A percentile compares a stretch with the other conserved stretches of the same genome.
Evolutionary conservation across 2,888 invertebrate species (phyloP).

Genomic region (Dasysyrphus tricinctus): DNA sequence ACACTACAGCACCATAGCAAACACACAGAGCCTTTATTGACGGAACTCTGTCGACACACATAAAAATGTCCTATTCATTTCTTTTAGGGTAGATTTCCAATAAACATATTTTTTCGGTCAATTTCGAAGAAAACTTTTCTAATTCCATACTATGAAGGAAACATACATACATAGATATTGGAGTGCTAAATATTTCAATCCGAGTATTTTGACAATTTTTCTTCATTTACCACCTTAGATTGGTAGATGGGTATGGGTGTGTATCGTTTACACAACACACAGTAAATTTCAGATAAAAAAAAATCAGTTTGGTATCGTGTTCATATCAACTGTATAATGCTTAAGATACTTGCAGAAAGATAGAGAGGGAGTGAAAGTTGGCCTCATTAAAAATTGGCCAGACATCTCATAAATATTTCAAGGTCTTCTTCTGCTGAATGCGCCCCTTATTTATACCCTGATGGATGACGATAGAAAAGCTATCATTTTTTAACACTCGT

Average conservation of each 20-base stretch:
- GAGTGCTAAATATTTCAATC: conserved; percentile 29
- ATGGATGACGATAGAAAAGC: conserved; percentile 76
- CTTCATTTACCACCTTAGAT: conserved; percentile 9
- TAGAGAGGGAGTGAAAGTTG: conserved; percentile 75
- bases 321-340: not conserved
- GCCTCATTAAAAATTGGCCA: conserved; percentile 79
- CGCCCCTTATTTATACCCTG: conserved; percentile 66
- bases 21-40: conserved; percentile 28
- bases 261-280: not conserved
- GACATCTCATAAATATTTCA: conserved; percentile 79
- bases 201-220: conserved; percentile 49
- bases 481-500: conserved; percentile 76
- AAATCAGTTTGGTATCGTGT: not conserved
- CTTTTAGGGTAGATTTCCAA: conserved; percentile 18
- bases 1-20: conserved; percentile 19
- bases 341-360: conserved; percentile 56
- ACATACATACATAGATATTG: not conserved
- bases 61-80: conserved; percentile 6
- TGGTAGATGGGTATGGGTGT: not conserved
- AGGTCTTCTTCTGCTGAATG: conserved; percentile 59
- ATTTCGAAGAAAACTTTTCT: conserved; percentile 44
- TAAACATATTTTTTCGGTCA: conserved; percentile 8
- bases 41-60: conserved; percentile 34
- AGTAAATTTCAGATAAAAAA: conserved; percentile 1
- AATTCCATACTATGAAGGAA: conserved; percentile 4